phyloP scores from a whole-genome alignment of 1,140 invertebrate species.

The Drosophila trapezifrons region DNA sequence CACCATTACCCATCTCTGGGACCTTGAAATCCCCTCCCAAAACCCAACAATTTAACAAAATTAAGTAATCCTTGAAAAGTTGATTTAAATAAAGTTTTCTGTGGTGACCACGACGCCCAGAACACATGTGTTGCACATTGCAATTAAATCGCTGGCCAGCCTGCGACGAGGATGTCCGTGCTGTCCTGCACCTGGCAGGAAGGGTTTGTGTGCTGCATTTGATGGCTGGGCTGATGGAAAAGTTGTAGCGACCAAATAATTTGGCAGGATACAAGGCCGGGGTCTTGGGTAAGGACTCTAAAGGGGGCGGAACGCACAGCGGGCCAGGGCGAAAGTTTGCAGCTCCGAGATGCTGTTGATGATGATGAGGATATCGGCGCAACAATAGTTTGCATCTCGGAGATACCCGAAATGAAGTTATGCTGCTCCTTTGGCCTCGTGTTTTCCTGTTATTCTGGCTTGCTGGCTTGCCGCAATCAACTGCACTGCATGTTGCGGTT shows the following conservation, averaged over 20 bases:
- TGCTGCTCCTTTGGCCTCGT: conserved; percentile 3
- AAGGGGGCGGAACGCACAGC: conserved; percentile 35
- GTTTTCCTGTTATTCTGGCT: conserved; percentile 44
- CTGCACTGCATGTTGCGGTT: conserved; percentile 80
- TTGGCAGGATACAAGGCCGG: conserved; percentile 45
- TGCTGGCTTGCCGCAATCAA: conserved; percentile 76
- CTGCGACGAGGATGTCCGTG: conserved; percentile 10
- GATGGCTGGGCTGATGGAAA: conserved; percentile 75
- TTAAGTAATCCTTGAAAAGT: conserved; percentile 6
- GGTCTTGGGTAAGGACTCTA: not conserved
- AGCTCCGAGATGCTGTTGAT: conserved; percentile 36
- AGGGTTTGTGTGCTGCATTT: conserved; percentile 61
- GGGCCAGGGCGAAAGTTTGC: conserved; percentile 56
- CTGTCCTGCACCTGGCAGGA: conserved; percentile 10
- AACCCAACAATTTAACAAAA: not conserved
- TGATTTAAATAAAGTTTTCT: conserved; percentile 9
- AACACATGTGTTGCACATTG: conserved; percentile 67
- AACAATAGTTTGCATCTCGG: conserved; percentile 79
- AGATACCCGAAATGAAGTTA: conserved; percentile 61
- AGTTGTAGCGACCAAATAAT: conserved; percentile 68
- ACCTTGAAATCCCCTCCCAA: not conserved
- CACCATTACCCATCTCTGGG: too few species aligned
- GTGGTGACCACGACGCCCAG: conserved; percentile 2
- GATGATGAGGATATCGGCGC: conserved; percentile 69
- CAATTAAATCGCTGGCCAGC: conserved; percentile 68